These are phyloP conservation scores for Venustoraphidia nigricollis DNA, from an alignment of 2,888 invertebrate genomes.

Conservation along the genomic window DNA sequence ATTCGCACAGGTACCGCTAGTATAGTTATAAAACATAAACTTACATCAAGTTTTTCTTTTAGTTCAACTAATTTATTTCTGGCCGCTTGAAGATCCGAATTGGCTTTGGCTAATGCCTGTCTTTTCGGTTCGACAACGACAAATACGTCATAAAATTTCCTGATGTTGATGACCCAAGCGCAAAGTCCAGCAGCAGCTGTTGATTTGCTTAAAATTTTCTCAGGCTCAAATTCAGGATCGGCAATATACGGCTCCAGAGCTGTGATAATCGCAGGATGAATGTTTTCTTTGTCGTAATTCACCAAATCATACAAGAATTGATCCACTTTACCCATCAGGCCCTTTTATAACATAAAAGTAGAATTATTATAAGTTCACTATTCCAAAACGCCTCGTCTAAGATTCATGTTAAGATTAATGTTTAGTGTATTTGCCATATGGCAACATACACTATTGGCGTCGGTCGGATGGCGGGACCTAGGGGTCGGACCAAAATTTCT, in stretches of 20 bases:
- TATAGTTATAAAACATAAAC: neutral
- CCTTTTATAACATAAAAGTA: slow-evolving; percentile 20
- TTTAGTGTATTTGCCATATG: too few relatives aligned
- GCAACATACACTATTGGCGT: too few relatives aligned
- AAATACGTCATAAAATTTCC: slow-evolving; percentile 78
- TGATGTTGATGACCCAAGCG: slow-evolving; percentile 88
- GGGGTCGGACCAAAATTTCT: too few relatives aligned
- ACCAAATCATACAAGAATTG: slow-evolving; percentile 68
- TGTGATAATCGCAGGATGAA: slow-evolving; percentile 74
- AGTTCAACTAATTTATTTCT: slow-evolving; percentile 63
- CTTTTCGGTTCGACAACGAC: slow-evolving; percentile 87
- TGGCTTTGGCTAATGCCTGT: slow-evolving; percentile 70
- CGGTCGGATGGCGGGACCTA: too few relatives aligned
- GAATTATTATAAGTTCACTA: too few relatives aligned
- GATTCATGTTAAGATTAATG: neutral
- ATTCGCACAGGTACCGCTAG: too few relatives aligned
- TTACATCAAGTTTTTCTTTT: slow-evolving; percentile 50
- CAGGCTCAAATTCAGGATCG: slow-evolving; percentile 68
- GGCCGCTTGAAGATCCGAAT: slow-evolving; percentile 68
- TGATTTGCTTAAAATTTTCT: slow-evolving; percentile 72
- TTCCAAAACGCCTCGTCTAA: too few relatives aligned
- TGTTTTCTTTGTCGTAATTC: slow-evolving; percentile 87
- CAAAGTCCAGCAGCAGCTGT: slow-evolving; percentile 85
- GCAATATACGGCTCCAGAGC: slow-evolving; percentile 48
- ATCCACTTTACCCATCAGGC: slow-evolving; percentile 83